Base-by-base conservation (phyloP, 2,888 invertebrate species). In the Liopterus haemorrhoidalis region DNA sequence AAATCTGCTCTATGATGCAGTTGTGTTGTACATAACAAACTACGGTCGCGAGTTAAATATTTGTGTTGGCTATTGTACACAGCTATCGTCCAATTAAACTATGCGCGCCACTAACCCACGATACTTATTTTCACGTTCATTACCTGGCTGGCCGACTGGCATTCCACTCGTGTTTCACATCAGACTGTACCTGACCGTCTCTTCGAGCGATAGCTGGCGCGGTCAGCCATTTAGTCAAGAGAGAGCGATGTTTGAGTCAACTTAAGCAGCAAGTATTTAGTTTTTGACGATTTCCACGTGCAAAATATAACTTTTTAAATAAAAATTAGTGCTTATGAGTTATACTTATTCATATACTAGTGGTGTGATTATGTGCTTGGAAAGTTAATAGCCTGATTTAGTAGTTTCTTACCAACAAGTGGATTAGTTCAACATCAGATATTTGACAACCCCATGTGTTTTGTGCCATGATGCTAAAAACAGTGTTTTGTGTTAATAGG, bases 131-230 rank as follows among this genome's bases (percentile, higher is more conserved):
- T 38, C 21, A 35, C 15, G 12, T 37, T 11, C 30, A 50, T 27
- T 47, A 54, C 41, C 52, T 43, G 45, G 37, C 49, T 63, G 66
- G 59, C 46, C 61, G 41, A 52, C 60, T 58, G 20, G 66, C 66
- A 68, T 68, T 68, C 68, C 67, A 53, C 57, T 61, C 63, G 64
- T 66, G 61, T 64, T 66, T 65, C 64, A 62, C 64, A 56, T 59
- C 59, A 61, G 66, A 66, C 62, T 66, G 64, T 67, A 66, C 66
- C 65, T 66, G 66, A 66, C 66, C 66, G 66, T 63, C 43, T 43
- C 49, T 43, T 39, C 36, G 41, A 41, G 36, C 45, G 28, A 20
- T 30, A 18, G 46, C 39, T 27, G 28, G 41, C 42, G 42, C 39
- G 46, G 46, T 40, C 46, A 38, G 44, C 43, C 33, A 33, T 33